phyloP scores from a whole-genome alignment of 2,797 vertebrate species.

The Megalops cyprinoides region DNA sequence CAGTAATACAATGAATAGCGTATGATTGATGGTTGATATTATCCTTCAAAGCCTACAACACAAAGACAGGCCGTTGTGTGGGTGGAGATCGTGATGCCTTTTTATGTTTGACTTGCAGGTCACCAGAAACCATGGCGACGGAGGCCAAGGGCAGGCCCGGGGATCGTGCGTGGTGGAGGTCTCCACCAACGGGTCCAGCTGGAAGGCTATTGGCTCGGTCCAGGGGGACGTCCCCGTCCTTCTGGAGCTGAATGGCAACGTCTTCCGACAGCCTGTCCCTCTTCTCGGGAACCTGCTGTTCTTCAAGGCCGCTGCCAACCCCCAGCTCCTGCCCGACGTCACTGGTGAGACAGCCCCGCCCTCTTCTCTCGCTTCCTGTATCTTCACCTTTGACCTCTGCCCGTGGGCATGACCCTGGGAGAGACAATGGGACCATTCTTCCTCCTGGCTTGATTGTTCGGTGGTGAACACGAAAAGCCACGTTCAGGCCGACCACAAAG shows the following conservation, averaged over 20 bases:
- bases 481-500: no score
- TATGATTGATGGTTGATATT: not conserved
- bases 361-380: not conserved
- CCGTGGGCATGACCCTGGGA: not conserved
- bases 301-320: conserved; percentile 72
- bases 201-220: conserved; percentile 72
- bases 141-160: conserved; percentile 10
- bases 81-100: not conserved
- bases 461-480: no score
- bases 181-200: conserved; percentile 58
- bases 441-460: no score
- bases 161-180: conserved; percentile 67
- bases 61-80: not conserved
- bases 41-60: not conserved
- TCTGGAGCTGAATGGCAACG: conserved; percentile 72
- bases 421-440: conserved; percentile 10
- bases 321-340: conserved; percentile 71
- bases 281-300: conserved; percentile 81
- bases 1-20: not conserved
- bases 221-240: conserved; percentile 81
- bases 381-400: not conserved
- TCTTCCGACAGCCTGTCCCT: conserved; percentile 80
- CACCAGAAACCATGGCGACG: conserved; percentile 63
- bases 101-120: conserved; percentile 68
- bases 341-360: conserved; percentile 70